Base-by-base conservation (phyloP, 1,140 invertebrate genomes). In the Heterodera carotae region DNA sequence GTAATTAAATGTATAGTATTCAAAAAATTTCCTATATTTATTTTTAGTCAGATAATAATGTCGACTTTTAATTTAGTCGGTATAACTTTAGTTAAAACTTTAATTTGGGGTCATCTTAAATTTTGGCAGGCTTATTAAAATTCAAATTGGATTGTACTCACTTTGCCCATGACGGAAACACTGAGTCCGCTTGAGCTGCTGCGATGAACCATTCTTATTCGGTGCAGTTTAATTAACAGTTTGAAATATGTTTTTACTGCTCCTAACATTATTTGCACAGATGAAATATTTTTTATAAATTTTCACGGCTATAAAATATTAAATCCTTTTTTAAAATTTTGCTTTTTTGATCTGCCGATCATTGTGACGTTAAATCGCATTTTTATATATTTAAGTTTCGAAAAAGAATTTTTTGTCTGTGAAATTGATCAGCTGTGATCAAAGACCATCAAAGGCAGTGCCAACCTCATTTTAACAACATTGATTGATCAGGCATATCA, bases 371-470 rank as follows among this genome's bases (percentile, higher is more conserved):
- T n/a, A n/a, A n/a, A n/a, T n/a, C n/a, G n/a, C n/a, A n/a, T n/a
- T n/a, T n/a, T n/a, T n/a, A n/a, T 36, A 15, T 3, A 69, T 12
- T 15, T 10, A 34, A 34, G 10, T 39, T 69, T 36, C 18, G 18
- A 29, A 69, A 34, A 69, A 69, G 27, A 3, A 2, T 2, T 69
- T 29, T 69, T 34, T 10, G 18, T 2, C 6, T 68, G 27, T 31
- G 29, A 69, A 69, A 53, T 39, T n/a, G n/a, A 48, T 39, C 27
- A 27, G 27, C 68, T 36, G 53, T 29, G n/a, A 69, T 69, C 27
- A 39, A 34, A n/a, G n/a, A n/a, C n/a, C 39, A 39, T 48, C 39
- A 36, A 69, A 15, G n/a, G n/a, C n/a, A n/a, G n/a, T n/a, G n/a
- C n/a, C n/a, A n/a, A n/a, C n/a, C n/a, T n/a, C n/a, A n/a, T n/a